Conservation (phyloP, 2,113 vertebrate genomes). For the Struthio camelus region DNA sequence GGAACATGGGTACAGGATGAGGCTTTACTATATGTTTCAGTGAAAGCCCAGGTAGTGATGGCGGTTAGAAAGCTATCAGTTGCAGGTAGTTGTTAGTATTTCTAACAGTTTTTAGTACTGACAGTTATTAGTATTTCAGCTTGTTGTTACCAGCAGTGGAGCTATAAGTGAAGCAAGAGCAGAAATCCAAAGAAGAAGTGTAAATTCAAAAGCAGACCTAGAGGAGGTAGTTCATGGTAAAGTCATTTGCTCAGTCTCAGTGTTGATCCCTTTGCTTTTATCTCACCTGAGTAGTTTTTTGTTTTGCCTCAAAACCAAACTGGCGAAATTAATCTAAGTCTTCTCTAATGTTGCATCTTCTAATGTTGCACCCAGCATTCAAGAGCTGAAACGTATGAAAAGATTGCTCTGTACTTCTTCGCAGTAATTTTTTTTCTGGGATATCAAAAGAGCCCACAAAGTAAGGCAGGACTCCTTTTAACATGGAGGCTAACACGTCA, state of each 20-base stretch:
- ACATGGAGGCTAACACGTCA: rapidly evolving
- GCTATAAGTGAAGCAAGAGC: not conserved
- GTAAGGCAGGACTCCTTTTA: not conserved
- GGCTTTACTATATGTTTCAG: not conserved
- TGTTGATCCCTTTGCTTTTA: not conserved
- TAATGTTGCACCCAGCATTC: not conserved
- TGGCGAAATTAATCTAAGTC: not conserved
- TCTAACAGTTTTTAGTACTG: not conserved
- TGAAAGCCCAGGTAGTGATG: not conserved
- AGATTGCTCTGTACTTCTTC: not conserved
- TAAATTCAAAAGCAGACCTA: not conserved
- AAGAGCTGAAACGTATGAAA: not conserved
- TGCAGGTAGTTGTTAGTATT: not conserved
- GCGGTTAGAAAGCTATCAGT: not conserved
- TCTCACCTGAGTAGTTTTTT: not conserved
- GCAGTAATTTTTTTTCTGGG: not conserved
- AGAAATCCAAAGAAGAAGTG: not conserved
- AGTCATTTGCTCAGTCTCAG: not conserved
- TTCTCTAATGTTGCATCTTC: not conserved
- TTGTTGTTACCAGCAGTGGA: not conserved
- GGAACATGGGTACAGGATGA: not conserved
- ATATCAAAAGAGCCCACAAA: not conserved
- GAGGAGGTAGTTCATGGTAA: not conserved
- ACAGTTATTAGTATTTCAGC: not conserved
- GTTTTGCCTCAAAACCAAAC: not conserved